Conservation (phyloP, 2,113 vertebrate genomes). For the Syrmaticus mikado region DNA sequence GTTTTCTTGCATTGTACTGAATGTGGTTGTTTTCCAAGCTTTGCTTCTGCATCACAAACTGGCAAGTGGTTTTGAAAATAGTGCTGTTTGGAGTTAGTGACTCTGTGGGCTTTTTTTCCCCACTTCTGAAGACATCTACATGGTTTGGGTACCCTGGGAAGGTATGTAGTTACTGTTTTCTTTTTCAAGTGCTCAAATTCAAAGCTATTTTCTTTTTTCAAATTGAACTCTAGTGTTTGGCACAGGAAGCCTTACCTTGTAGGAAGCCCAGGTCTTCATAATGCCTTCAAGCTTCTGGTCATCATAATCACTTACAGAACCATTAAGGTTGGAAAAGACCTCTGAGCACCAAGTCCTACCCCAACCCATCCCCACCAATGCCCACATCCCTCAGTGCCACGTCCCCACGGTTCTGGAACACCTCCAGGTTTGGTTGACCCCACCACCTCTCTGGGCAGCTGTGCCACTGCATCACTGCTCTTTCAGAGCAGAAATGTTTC, state of each 20-base stretch:
- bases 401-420: no score
- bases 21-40: not conserved
- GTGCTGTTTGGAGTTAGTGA: not conserved
- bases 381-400: no score
- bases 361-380: no score
- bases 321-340: no score
- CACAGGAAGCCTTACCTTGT: not conserved
- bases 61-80: not conserved
- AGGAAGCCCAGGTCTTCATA: not conserved
- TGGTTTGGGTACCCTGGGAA: not conserved
- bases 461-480: no score
- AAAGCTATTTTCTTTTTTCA: not conserved
- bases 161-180: not conserved
- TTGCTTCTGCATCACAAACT: not conserved
- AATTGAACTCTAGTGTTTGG: not conserved
- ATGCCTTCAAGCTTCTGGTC: not conserved
- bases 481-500: no score
- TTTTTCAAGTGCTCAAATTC: no score
- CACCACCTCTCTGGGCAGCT: no score
- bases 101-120: not conserved
- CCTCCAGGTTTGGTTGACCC: no score
- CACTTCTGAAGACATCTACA: not conserved
- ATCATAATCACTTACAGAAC: not conserved
- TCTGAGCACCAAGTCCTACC: no score
- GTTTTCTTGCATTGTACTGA: not conserved